Evolutionary conservation across 2,113 vertebrate species (phyloP).

Genomic region (Ia io): DNA sequence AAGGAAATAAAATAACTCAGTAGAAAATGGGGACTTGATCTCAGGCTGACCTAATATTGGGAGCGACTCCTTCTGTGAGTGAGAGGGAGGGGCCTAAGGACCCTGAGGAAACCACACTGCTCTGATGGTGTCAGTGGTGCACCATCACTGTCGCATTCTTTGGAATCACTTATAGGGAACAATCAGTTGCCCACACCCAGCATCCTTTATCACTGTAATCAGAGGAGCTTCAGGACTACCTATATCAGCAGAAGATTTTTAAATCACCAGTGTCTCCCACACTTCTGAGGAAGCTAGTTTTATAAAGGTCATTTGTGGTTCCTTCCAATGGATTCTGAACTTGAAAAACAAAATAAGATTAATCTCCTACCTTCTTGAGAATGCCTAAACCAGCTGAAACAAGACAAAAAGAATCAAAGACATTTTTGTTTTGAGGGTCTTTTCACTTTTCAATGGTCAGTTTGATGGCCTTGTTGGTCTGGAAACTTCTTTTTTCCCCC

Average conservation of each 20-base stretch:
- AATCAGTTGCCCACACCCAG: background rate
- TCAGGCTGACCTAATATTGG: background rate
- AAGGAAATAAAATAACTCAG: conserved; percentile 44
- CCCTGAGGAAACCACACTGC: background rate
- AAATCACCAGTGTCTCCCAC: background rate
- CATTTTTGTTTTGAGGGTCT: background rate
- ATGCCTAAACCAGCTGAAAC: background rate
- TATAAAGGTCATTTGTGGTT: background rate
- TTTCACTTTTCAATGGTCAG: background rate
- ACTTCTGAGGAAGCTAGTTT: background rate
- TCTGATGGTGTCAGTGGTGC: background rate
- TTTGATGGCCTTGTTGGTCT: background rate
- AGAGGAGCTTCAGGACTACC: background rate
- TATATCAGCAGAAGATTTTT: background rate
- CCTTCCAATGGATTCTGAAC: background rate
- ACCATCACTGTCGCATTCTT: background rate
- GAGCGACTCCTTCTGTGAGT: background rate
- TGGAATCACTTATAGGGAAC: background rate
- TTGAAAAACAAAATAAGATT: background rate
- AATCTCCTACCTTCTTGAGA: background rate
- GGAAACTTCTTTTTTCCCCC: background rate
- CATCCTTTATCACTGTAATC: background rate
- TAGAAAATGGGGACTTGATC: conserved; percentile 11
- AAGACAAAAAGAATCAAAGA: background rate
- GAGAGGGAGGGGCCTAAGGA: background rate